Evolutionary conservation across 2,113 vertebrate genomes (phyloP).

Genomic region (Osmerus mordax): DNA sequence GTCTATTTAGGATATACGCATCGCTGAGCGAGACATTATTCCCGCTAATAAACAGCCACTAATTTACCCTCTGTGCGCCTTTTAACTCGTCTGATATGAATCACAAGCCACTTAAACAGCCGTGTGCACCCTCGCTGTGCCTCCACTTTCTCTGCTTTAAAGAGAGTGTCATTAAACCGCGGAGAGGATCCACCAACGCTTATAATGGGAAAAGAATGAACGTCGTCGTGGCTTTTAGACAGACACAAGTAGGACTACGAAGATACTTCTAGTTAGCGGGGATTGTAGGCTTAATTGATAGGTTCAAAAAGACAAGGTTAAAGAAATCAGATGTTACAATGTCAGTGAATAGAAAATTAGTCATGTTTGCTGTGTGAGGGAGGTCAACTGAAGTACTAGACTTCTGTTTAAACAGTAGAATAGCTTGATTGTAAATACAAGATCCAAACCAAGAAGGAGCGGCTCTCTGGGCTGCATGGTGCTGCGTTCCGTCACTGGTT

Average conservation of each 20-base stretch:
- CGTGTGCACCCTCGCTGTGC: conserved; percentile 22
- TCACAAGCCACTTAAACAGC: conserved; percentile 48
- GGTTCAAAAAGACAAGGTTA: too few relatives aligned
- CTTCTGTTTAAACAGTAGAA: background rate
- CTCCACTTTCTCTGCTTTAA: conserved; percentile 41
- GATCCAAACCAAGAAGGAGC: conserved; percentile 1
- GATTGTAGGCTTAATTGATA: too few relatives aligned
- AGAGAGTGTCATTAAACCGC: conserved; percentile 55
- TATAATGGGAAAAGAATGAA: conserved; percentile 60
- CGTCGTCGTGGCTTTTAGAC: conserved; percentile 8
- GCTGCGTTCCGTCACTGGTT: conserved; percentile 54
- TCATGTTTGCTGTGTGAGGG: background rate
- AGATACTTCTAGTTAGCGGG: too few relatives aligned
- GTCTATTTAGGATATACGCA: conserved; percentile 42
- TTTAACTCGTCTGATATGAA: conserved; percentile 61
- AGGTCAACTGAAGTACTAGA: background rate
- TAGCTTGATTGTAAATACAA: background rate
- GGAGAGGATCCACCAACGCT: conserved; percentile 49
- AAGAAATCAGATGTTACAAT: too few relatives aligned
- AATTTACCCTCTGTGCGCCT: conserved; percentile 56
- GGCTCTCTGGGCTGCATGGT: conserved; percentile 33
- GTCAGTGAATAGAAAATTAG: too few relatives aligned
- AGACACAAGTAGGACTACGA: too few relatives aligned
- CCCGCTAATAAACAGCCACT: conserved; percentile 48
- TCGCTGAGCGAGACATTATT: conserved; percentile 48